Evolutionary conservation across 2,888 invertebrate genomes (phyloP), one percentile per base, ranked within the genome.

Genomic region (Plagodis pulveraria): DNA sequence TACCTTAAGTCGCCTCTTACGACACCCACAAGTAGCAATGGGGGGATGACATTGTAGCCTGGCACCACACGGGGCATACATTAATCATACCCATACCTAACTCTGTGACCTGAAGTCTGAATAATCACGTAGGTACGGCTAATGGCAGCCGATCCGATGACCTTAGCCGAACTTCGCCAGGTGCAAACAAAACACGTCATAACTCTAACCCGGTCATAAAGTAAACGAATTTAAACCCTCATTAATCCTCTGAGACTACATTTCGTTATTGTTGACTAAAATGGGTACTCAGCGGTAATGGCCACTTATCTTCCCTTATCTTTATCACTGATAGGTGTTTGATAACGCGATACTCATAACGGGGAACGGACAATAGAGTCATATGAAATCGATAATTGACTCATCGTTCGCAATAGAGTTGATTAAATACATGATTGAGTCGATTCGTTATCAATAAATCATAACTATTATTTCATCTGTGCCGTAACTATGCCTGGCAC

Each of bases 151-250:
- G 43, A 59, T 59, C 32, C 5, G 11, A 36, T 43, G 50, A 36
- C 56, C 59, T 56, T 59, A 56, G 56, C 59, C 63, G 56, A 59
- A 44, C 59, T 59, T 56, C 45, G n/a, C 44, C 34, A 49, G 46
- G 56, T 48, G 47, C 53, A 56, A 56, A 47, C 42, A 46, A 38
- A 12, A 50, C 52, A 51, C 60, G 60, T 64, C 60, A 61, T 36
- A 41, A 42, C 12, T 5, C 42, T 6, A 34, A 36, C 40, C 9
- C 8, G 54, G 45, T 60, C 44, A 55, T 51, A 50, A 10, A 9
- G 44, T 40, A 56, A 42, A 56, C 55, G 11, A 48, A 48, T 48
- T 54, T 44, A 51, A 51, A 55, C 36, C 33, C 11, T 44, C 32
- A 12, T 44, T 56, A 59, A 62, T 58, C 36, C 48, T 38, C 34